Percentiles rank a stretch among this genome's conserved stretches.
These are phyloP conservation scores for Poecilus cupreus DNA, from an alignment of 2,888 invertebrate species.

Conservation along the genomic window DNA sequence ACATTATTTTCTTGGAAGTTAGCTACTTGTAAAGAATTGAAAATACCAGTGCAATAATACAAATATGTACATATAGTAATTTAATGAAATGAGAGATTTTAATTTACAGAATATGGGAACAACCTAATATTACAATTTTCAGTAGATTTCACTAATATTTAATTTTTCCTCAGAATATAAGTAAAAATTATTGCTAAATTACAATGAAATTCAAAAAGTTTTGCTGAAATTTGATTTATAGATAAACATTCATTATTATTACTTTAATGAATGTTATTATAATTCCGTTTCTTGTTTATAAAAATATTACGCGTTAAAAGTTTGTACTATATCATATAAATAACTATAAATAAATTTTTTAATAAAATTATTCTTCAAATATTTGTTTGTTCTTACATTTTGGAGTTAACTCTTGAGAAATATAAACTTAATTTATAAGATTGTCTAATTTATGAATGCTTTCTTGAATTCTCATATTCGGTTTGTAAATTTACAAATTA, in stretches of 20 bases:
- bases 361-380: conserved; percentile 15
- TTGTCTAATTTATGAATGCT: neutral
- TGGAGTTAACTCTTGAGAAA: neutral
- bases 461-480: conserved; percentile 17
- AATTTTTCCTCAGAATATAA: neutral
- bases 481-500: conserved; percentile 51
- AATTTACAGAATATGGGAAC: conserved; percentile 55
- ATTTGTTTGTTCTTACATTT: neutral
- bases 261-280: neutral
- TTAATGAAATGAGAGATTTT: conserved; percentile 25
- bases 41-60: conserved; percentile 55
- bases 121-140: conserved; percentile 34
- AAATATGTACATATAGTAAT: conserved; percentile 37
- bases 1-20: conserved; percentile 36
- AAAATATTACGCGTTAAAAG: conserved; percentile 10
- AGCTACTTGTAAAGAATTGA: conserved; percentile 11
- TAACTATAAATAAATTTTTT: conserved; percentile 9
- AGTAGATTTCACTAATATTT: neutral
- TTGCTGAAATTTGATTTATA: neutral
- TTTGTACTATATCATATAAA: conserved; percentile 33
- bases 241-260: neutral
- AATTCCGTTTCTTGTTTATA: neutral
- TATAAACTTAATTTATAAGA: conserved; percentile 17
- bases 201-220: neutral
- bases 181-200: conserved; percentile 7